Percentiles rank a stretch among this genome's conserved stretches.
These are phyloP conservation scores for Lanius collurio DNA, from an alignment of 2,113 vertebrate species.

Conservation along the genomic window DNA sequence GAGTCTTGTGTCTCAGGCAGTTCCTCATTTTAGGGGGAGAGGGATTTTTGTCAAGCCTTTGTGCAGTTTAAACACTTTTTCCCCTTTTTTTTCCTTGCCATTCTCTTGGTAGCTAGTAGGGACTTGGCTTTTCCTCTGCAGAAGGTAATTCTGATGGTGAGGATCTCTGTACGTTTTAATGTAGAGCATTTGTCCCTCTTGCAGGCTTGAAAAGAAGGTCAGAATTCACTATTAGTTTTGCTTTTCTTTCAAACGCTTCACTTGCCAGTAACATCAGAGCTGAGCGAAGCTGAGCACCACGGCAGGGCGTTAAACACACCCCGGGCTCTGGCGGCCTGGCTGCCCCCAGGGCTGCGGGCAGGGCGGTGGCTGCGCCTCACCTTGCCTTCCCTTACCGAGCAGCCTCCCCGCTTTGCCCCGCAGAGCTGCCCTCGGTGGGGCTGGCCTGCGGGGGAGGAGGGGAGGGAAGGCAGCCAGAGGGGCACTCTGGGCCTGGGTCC, in stretches of 20 bases:
- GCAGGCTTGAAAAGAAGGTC: background rate
- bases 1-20: background rate
- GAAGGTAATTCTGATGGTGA: background rate
- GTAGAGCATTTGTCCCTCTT: background rate
- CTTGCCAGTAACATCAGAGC: background rate
- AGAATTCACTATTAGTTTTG: background rate
- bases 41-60: background rate
- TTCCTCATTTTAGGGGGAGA: conserved; percentile 4
- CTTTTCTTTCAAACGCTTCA: background rate
- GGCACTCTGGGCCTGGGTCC: accelerated
- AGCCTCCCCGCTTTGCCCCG: background rate
- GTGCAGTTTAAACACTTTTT: background rate
- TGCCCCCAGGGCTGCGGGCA: background rate
- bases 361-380: accelerated
- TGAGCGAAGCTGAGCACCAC: background rate
- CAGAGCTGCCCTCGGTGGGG: background rate
- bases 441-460: accelerated
- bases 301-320: accelerated
- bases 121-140: background rate
- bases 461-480: background rate
- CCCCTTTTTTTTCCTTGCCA: accelerated
- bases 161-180: background rate
- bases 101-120: accelerated
- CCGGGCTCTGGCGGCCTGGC: too few relatives aligned
- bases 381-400: background rate